Conservation (phyloP, 1,140 invertebrate species). For the Eupeodes corollae region DNA sequence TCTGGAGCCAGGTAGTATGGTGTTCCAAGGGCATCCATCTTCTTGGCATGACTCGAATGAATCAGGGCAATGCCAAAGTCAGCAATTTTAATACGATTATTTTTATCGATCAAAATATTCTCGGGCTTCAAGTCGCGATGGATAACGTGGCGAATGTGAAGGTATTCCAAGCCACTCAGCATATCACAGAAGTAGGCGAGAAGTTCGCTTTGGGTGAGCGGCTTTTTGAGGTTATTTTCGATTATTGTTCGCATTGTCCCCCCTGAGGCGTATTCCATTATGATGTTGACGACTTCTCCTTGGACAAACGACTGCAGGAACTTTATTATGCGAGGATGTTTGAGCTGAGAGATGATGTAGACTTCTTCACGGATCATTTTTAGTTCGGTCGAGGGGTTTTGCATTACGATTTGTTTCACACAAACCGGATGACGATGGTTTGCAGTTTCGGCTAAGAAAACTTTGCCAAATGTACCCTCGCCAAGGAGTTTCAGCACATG, state of each 20-base stretch:
- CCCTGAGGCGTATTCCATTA: constrained; percentile 38
- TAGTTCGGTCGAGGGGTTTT: constrained; percentile 19
- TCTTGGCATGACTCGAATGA: constrained; percentile 9
- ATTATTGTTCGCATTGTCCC: constrained; percentile 27
- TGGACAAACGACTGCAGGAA: constrained; percentile 63
- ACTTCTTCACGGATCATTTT: constrained; percentile 49
- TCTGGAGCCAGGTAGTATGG: constrained; percentile 73
- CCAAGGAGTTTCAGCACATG: constrained; percentile 11
- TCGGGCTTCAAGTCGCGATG: constrained; percentile 61
- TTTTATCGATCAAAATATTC: constrained; percentile 52
- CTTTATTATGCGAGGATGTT: constrained; percentile 67
- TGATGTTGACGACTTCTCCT: constrained; percentile 53
- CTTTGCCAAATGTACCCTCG: constrained; percentile 23
- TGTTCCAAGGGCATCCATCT: constrained; percentile 48
- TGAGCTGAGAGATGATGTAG: constrained; percentile 53
- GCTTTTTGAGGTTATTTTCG: background rate
- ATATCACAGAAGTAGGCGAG: constrained; percentile 40
- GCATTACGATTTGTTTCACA: constrained; percentile 27
- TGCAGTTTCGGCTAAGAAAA: constrained; percentile 16
- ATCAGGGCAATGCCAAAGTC: constrained; percentile 51
- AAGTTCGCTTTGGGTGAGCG: constrained; percentile 8
- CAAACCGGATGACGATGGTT: constrained; percentile 12
- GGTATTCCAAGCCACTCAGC: constrained; percentile 53
- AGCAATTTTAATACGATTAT: constrained; percentile 52
- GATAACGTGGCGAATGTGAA: constrained; percentile 54